These are phyloP conservation scores for Stichodactyla helianthus DNA, from an alignment of 64 coral and sea anemone genomes.

Conservation along the genomic window DNA sequence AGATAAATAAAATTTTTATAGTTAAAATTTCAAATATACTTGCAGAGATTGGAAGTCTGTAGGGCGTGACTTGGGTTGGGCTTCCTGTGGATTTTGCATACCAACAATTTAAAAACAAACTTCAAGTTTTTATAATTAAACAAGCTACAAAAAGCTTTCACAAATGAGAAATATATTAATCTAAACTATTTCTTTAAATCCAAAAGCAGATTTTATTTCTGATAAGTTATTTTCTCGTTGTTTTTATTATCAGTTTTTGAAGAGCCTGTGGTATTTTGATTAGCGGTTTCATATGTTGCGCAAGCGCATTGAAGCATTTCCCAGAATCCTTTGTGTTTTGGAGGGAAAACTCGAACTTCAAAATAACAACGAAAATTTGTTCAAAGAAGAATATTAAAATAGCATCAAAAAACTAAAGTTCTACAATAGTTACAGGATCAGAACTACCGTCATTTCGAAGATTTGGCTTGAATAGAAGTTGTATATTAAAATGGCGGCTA, in stretches of 20 bases:
- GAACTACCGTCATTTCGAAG: neutral
- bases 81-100: neutral
- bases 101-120: neutral
- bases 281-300: neutral
- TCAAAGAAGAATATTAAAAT: neutral
- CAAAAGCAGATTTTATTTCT: neutral
- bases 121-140: too few species aligned
- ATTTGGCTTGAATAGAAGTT: neutral
- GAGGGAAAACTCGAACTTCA: constrained; percentile 56
- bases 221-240: neutral
- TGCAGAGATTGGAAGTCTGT: neutral
- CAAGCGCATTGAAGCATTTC: constrained; percentile 8
- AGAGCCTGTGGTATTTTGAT: neutral
- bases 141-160: too few species aligned
- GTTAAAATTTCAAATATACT: neutral
- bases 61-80: neutral
- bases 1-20: neutral
- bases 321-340: constrained; percentile 11
- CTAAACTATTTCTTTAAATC: too few species aligned
- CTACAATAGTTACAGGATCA: neutral
- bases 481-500: neutral
- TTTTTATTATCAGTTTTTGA: neutral
- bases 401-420: neutral
- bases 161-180: neutral
- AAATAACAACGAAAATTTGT: constrained; percentile 9